These are phyloP conservation scores for Blera fallax DNA, from an alignment of 2,888 invertebrate genomes.

Conservation along the genomic window DNA sequence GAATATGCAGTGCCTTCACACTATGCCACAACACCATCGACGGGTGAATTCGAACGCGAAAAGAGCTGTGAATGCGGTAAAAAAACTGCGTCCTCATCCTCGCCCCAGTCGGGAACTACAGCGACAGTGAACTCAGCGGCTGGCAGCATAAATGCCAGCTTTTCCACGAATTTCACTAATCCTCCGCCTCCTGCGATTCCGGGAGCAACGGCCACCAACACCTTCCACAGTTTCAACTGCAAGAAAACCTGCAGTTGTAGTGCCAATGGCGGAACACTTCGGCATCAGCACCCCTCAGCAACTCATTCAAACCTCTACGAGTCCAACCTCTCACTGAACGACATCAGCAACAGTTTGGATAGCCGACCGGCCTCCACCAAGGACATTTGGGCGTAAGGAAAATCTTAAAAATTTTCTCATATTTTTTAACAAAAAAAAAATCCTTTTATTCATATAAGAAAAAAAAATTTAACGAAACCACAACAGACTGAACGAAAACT, in stretches of 20 bases:
- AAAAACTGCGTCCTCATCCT: constrained; percentile 64
- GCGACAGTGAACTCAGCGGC: constrained; percentile 76
- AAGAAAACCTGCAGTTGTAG: constrained; percentile 79
- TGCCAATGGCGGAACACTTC: constrained; percentile 77
- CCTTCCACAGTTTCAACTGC: constrained; percentile 77
- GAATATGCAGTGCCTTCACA: constrained; percentile 81
- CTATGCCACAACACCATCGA: constrained; percentile 75
- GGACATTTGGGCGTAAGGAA: constrained; percentile 79
- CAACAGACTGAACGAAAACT: constrained; percentile 72
- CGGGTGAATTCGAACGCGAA: constrained; percentile 74
- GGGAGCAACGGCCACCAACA: constrained; percentile 56
- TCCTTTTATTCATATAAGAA: constrained; percentile 34
- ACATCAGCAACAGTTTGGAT: constrained; percentile 74
- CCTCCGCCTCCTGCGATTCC: constrained; percentile 65
- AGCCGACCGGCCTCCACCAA: constrained; percentile 64
- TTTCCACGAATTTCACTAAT: constrained; percentile 79
- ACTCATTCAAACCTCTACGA: constrained; percentile 76
- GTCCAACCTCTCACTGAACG: constrained; percentile 78
- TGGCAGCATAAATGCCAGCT: constrained; percentile 77
- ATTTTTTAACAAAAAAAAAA: constrained; percentile 41
- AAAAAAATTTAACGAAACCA: constrained; percentile 66
- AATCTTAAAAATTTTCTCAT: constrained; percentile 21
- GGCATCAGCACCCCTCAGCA: constrained; percentile 77
- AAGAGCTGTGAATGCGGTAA: constrained; percentile 68
- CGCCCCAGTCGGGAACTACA: constrained; percentile 73